phyloP scores from a whole-genome alignment of 2,888 invertebrate genomes.

The Drosophila tanythrix region DNA sequence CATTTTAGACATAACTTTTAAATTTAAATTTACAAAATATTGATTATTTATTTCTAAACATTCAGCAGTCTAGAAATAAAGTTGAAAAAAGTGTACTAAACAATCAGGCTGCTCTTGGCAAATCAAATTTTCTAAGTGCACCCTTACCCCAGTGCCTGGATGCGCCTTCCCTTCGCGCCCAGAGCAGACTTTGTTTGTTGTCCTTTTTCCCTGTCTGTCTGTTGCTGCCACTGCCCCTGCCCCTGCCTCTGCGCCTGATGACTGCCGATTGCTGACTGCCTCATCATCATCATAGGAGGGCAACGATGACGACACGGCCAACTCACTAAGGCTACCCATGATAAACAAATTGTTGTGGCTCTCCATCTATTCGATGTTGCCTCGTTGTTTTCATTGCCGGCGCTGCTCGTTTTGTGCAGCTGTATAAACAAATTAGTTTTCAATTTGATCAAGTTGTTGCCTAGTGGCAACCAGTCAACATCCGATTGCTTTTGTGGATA shows the following conservation, averaged over 20 bases:
- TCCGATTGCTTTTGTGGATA: constrained; percentile 1
- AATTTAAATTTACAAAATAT: neutral
- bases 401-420: constrained; percentile 79
- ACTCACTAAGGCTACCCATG: constrained; percentile 73
- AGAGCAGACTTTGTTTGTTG: constrained; percentile 67
- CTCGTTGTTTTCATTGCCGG: constrained; percentile 66
- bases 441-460: constrained; percentile 71
- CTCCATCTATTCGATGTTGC: constrained; percentile 17
- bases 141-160: constrained; percentile 20
- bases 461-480: constrained; percentile 49
- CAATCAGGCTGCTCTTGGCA: neutral
- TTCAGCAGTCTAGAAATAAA: neutral
- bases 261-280: constrained; percentile 29
- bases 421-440: constrained; percentile 82
- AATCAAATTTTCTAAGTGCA: neutral
- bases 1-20: neutral
- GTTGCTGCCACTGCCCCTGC: constrained; percentile 27
- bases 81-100: neutral
- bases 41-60: neutral
- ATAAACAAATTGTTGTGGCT: constrained; percentile 74
- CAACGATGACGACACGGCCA: constrained; percentile 21
- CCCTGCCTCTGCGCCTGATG: constrained; percentile 6
- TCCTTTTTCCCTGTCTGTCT: constrained; percentile 61
- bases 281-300: constrained; percentile 50
- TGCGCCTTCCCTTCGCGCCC: constrained; percentile 30